Evolutionary conservation across 2,888 invertebrate species (phyloP).

Genomic region (Electrophaes corylata): DNA sequence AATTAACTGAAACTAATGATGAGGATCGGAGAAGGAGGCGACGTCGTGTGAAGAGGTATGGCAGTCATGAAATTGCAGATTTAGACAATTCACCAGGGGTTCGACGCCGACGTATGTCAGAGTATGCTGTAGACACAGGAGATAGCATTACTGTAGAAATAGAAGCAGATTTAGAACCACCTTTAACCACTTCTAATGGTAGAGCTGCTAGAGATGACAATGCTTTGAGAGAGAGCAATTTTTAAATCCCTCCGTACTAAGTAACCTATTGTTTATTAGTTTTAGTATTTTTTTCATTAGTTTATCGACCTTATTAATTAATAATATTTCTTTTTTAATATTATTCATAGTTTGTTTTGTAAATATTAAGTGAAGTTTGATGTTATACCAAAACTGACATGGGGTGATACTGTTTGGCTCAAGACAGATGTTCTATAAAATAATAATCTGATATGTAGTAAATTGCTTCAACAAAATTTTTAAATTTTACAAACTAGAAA

Average conservation of each 20-base stretch:
- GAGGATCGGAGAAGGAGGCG: constrained; percentile 57
- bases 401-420: too few species aligned
- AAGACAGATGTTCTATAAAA: too few species aligned
- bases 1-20: constrained; percentile 57
- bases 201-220: constrained; percentile 70
- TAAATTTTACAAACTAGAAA: too few species aligned
- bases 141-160: constrained; percentile 62
- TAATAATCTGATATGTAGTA: too few species aligned
- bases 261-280: neutral
- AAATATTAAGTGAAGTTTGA: too few species aligned
- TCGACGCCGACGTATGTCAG: constrained; percentile 72
- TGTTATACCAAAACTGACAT: too few species aligned
- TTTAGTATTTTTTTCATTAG: neutral
- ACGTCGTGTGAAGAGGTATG: constrained; percentile 60
- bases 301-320: neutral
- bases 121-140: constrained; percentile 52
- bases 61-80: constrained; percentile 77
- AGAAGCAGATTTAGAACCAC: constrained; percentile 64
- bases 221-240: constrained; percentile 76
- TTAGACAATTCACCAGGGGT: constrained; percentile 75
- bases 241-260: constrained; percentile 43
- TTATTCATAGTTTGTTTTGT: neutral
- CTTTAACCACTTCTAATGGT: constrained; percentile 61
- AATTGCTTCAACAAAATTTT: too few species aligned
- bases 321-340: neutral